Percentiles rank a stretch among this genome's conserved stretches.
phyloP scores from a whole-genome alignment of 2,797 vertebrate genomes.

The Atherinosoma microstoma region DNA sequence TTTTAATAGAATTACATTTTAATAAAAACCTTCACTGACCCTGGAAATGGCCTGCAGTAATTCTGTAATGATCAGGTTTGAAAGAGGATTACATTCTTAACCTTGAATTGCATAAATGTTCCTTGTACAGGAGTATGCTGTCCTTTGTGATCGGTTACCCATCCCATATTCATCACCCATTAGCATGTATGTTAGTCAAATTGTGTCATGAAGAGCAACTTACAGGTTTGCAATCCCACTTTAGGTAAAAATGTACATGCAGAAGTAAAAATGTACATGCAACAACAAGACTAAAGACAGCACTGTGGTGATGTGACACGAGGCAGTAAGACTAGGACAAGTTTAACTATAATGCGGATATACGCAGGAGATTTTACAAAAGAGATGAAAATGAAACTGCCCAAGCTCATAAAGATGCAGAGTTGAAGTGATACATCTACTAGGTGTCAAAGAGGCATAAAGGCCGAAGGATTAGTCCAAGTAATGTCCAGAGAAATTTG shows the following conservation, averaged over 20 bases:
- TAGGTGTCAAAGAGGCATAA: neutral
- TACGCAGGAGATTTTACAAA: neutral
- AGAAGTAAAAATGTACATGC: too few species aligned
- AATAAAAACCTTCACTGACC: conserved; percentile 65
- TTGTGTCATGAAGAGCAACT: too few species aligned
- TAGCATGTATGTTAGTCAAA: too few species aligned
- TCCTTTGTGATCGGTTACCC: neutral
- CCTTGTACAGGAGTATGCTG: too few species aligned
- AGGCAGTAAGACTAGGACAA: neutral
- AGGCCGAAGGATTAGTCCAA: too few species aligned
- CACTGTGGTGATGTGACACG: neutral
- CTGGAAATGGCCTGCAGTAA: conserved; percentile 42
- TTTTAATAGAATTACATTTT: conserved; percentile 66
- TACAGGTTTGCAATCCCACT: too few species aligned
- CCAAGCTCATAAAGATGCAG: too few species aligned
- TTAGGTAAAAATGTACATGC: neutral
- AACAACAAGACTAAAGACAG: neutral
- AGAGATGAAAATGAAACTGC: neutral
- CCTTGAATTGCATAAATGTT: conserved; percentile 26
- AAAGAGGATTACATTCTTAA: conserved; percentile 14
- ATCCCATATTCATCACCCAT: too few species aligned
- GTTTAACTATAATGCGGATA: neutral
- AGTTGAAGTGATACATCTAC: too few species aligned
- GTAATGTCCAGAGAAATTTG: neutral
- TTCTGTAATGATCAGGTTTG: conserved; percentile 19